Base-by-base conservation (phyloP, 2,888 invertebrate species). In the Cheilosia vulpina region DNA sequence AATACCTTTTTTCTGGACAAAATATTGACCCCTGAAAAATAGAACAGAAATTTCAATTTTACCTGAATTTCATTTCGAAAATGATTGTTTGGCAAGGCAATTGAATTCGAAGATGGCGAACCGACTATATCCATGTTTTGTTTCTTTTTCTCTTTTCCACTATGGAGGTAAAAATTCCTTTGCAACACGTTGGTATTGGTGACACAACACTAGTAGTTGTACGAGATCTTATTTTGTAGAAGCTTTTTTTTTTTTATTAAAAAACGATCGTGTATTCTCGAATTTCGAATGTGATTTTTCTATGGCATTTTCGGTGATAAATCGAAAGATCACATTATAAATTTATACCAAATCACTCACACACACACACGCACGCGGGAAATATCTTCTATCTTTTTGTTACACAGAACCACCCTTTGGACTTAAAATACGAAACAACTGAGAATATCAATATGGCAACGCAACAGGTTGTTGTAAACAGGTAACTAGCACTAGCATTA, bases 31-130 rank as follows among this genome's bases (percentile, higher is more conserved):
- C 65, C 45, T 45, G n/a, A 17, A 47, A 47, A 19, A 19, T 9
- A 11, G 17, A 9, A 58, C 11, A 41, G 43, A 52, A 58, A 58
- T 53, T 27, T 4, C 13, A 13, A 47, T 52, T 84, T 91, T 91
- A 91, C 91, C 92, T 91, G 91, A 88, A 89, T 89, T 88, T 92
- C 92, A 89, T 90, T 91, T 68, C 92, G 92, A 90, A 91, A 92
- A 89, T 92, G 92, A 90, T 92, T 92, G 89, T 92, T 92, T 81
- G 92, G 92, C 89, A 92, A 89, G 87, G 90, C 90, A 88, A 90
- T 90, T 88, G 91, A 90, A 90, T 91, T 92, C 88, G 89, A 89
- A 75, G 89, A 87, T 76, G 89, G 83, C 80, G 89, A 88, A 87
- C 91, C 91, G 87, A 90, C 90, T 87, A 91, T 90, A 91, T 92